Percentiles rank a stretch among this genome's conserved stretches.
These are phyloP conservation scores for Sorex maritimensis DNA, from an alignment of 2,797 vertebrate species.

Conservation along the genomic window DNA sequence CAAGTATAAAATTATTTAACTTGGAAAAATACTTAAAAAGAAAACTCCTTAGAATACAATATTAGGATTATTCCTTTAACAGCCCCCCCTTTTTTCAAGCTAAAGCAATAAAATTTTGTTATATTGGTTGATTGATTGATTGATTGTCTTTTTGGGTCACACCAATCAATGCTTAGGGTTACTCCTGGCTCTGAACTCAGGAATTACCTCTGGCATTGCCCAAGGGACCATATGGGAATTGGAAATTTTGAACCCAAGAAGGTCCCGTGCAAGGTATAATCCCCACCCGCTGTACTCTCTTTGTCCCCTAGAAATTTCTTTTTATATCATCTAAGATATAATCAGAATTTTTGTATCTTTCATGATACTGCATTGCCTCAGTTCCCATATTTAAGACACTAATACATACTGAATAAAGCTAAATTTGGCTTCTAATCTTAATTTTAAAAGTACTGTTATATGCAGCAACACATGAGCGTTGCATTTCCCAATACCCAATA, in stretches of 20 bases:
- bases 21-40: conserved; percentile 42
- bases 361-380: background rate
- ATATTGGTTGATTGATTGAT: too few species aligned
- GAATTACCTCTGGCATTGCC: too few species aligned
- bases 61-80: background rate
- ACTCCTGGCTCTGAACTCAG: too few species aligned
- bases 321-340: conserved; percentile 1
- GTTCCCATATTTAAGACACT: conserved; percentile 49
- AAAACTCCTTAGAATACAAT: background rate
- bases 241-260: too few species aligned
- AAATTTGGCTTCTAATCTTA: conserved; percentile 73
- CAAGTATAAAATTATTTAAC: conserved; percentile 7
- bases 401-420: conserved; percentile 39
- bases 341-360: conserved; percentile 24
- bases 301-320: too few species aligned
- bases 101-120: background rate
- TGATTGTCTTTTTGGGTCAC: too few species aligned
- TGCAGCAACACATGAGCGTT: conserved; percentile 25
- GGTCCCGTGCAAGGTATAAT: too few species aligned
- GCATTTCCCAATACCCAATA: conserved; percentile 42
- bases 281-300: too few species aligned
- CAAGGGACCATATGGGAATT: too few species aligned
- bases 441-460: conserved; percentile 74
- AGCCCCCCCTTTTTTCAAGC: background rate
- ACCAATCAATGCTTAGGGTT: too few species aligned